Evolutionary conservation across 2,113 vertebrate species (phyloP).

Genomic region (Plectropomus leopardus): DNA sequence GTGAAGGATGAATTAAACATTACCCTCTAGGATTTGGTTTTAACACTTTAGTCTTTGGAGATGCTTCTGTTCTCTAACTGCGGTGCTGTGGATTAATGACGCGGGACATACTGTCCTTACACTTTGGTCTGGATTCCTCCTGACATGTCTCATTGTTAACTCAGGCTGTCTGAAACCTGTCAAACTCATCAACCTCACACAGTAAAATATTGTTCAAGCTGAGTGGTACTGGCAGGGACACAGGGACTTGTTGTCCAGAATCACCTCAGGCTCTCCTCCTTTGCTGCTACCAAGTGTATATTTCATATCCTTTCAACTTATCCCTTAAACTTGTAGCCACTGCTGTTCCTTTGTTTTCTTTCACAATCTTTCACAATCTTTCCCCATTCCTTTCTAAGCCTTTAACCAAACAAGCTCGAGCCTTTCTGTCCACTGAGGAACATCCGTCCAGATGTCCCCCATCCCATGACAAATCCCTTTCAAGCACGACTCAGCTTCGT

Average conservation of each 20-base stretch:
- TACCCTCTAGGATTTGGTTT: conserved; percentile 50
- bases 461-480: conserved; percentile 57
- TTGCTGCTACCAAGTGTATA: conserved; percentile 20
- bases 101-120: conserved; percentile 27
- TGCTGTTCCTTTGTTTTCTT: conserved; percentile 9
- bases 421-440: conserved; percentile 44
- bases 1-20: conserved; percentile 72
- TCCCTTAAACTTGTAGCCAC: conserved; percentile 27
- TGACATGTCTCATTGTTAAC: conserved; percentile 43
- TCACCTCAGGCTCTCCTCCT: conserved; percentile 43
- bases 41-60: conserved; percentile 42
- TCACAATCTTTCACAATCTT: conserved; percentile 22
- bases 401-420: conserved; percentile 55
- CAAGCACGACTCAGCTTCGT: conserved; percentile 33
- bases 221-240: conserved; percentile 41
- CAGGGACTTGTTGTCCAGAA: conserved; percentile 43
- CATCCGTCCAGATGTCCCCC: conserved; percentile 29
- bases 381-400: conserved; percentile 35
- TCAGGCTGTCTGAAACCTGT: conserved; percentile 54
- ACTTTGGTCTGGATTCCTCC: conserved; percentile 26
- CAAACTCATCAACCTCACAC: conserved; percentile 45
- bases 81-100: conserved; percentile 42
- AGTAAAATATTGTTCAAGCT: conserved; percentile 34
- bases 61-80: conserved; percentile 33
- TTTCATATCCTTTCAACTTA: conserved; percentile 38